phyloP scores from a whole-genome alignment of 2,797 vertebrate species.

The Chanos chanos region DNA sequence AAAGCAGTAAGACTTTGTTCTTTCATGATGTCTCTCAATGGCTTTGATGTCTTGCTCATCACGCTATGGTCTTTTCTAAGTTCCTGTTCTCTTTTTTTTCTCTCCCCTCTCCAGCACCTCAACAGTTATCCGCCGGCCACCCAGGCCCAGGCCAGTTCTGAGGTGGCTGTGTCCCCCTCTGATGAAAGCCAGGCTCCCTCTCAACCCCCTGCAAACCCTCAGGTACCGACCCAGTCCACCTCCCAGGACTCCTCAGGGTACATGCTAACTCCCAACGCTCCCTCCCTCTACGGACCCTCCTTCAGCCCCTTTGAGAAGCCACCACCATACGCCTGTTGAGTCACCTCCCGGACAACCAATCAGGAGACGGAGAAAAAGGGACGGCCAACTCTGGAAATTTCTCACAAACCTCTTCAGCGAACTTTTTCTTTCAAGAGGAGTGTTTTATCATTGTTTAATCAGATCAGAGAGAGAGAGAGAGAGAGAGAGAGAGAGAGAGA shows the following conservation, averaged over 20 bases:
- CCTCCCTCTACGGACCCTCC: constrained; percentile 69
- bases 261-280: constrained; percentile 76
- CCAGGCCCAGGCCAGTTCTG: constrained; percentile 65
- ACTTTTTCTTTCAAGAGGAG: too few relatives aligned
- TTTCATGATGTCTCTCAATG: too few relatives aligned
- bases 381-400: too few relatives aligned
- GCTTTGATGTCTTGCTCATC: too few relatives aligned
- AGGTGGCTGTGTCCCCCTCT: constrained; percentile 57
- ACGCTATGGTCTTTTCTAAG: too few relatives aligned
- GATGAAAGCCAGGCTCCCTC: constrained; percentile 68
- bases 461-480: too few relatives aligned
- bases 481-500: too few relatives aligned
- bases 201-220: constrained; percentile 45
- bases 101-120: constrained; percentile 71
- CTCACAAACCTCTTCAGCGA: too few relatives aligned
- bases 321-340: constrained; percentile 86
- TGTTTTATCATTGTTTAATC: too few relatives aligned
- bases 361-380: too few relatives aligned
- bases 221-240: constrained; percentile 63
- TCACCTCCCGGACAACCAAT: neutral
- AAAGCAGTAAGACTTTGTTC: too few relatives aligned
- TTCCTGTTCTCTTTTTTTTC: neutral
- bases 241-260: constrained; percentile 72
- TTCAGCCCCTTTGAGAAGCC: constrained; percentile 86
- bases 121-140: constrained; percentile 66